These are phyloP conservation scores for Nerophis lumbriciformis DNA, from an alignment of 2,113 vertebrate genomes.

Conservation along the genomic window DNA sequence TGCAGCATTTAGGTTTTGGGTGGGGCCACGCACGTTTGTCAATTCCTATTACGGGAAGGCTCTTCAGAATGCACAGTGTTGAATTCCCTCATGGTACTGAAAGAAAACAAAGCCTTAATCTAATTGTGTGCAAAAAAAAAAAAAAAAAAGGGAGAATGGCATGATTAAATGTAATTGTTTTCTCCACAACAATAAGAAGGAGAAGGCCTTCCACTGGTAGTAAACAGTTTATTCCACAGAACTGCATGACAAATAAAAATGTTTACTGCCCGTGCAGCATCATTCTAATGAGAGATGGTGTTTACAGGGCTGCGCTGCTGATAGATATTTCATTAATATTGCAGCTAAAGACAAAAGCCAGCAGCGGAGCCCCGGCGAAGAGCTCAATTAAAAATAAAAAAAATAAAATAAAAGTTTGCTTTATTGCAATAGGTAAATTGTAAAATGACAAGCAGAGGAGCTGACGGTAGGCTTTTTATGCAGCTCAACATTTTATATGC, in stretches of 20 bases:
- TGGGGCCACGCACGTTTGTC: slow-evolving; percentile 47
- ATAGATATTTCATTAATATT: slow-evolving; percentile 27
- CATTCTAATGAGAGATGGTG: slow-evolving; percentile 47
- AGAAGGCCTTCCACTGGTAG: not conserved
- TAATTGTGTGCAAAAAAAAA: slow-evolving; percentile 49
- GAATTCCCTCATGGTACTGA: slow-evolving; percentile 45
- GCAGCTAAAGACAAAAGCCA: slow-evolving; percentile 7
- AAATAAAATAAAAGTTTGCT: not conserved
- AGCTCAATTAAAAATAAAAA: not conserved
- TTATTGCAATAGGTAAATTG: slow-evolving; percentile 32
- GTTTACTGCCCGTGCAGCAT: slow-evolving; percentile 6
- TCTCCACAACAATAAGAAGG: slow-evolving; percentile 7
- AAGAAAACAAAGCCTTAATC: slow-evolving; percentile 52
- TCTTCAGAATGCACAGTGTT: slow-evolving; percentile 30
- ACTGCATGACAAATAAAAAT: not conserved
- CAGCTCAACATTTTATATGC: slow-evolving; percentile 10
- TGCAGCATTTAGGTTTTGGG: slow-evolving; percentile 29
- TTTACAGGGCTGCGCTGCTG: slow-evolving; percentile 26
- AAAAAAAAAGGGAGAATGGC: slow-evolving; percentile 41
- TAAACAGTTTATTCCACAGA: not conserved
- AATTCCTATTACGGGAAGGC: slow-evolving; percentile 44
- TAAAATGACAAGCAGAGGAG: slow-evolving; percentile 14
- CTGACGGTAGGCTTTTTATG: slow-evolving; percentile 12
- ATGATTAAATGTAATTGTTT: slow-evolving; percentile 54
- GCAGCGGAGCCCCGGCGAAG: not conserved